phyloP scores from a whole-genome alignment of 92 coral and sea anemone genomes.

The Porites lobata region DNA sequence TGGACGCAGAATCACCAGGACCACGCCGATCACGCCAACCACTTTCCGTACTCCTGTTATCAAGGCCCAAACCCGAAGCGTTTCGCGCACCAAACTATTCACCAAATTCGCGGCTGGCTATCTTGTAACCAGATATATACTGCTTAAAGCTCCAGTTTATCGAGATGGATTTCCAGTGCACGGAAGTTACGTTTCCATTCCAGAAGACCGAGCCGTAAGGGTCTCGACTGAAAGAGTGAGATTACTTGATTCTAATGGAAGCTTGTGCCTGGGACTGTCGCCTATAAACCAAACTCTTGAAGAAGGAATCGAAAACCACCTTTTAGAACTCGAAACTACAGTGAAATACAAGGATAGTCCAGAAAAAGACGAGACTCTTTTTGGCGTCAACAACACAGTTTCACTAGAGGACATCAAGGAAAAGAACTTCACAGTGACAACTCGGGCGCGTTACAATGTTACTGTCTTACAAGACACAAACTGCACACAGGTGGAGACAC shows the following conservation, averaged over 20 bases:
- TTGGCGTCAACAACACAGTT: too few species aligned
- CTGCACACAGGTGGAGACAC: too few species aligned
- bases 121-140: neutral
- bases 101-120: neutral
- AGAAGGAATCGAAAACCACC: neutral
- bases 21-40: neutral
- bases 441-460: too few species aligned
- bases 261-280: neutral
- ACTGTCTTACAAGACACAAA: too few species aligned
- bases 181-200: constrained; percentile 15
- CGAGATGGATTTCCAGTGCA: constrained; percentile 25
- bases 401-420: too few species aligned
- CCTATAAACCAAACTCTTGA: neutral
- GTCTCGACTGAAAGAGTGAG: neutral
- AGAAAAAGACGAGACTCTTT: too few species aligned
- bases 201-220: constrained; percentile 32
- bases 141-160: constrained; percentile 15
- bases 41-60: constrained; percentile 12
- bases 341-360: neutral
- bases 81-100: constrained; percentile 16
- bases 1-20: neutral
- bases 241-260: constrained; percentile 10
- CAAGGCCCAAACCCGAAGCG: neutral
- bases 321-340: constrained; percentile 20
- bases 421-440: too few species aligned